Conservation (phyloP, 2,113 vertebrate genomes). For the Osmerus mordax region DNA sequence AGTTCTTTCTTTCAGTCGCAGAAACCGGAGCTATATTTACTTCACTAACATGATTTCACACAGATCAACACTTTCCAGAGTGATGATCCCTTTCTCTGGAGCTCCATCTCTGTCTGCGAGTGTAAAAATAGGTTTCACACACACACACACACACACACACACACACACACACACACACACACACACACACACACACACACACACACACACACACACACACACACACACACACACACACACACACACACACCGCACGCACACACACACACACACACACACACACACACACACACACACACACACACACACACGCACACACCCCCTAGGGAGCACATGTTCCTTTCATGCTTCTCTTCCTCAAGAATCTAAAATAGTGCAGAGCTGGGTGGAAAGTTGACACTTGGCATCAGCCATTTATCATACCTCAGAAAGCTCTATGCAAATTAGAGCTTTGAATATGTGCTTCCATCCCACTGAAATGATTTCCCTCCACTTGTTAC, state of each 20-base stretch:
- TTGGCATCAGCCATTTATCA: neutral
- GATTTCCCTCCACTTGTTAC: no score
- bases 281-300: no score
- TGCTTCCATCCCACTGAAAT: no score
- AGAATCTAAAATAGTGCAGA: slow-evolving; percentile 5
- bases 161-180: no score
- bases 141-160: neutral
- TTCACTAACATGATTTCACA: slow-evolving; percentile 25
- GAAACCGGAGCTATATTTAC: slow-evolving; percentile 27
- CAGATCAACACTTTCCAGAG: slow-evolving; percentile 15
- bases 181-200: neutral
- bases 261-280: neutral
- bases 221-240: neutral
- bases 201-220: no score
- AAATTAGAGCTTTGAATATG: neutral
- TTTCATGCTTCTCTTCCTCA: neutral
- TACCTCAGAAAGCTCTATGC: neutral
- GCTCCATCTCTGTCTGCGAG: slow-evolving; percentile 10
- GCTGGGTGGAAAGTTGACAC: neutral
- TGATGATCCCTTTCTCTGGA: slow-evolving; percentile 24
- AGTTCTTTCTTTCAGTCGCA: slow-evolving; percentile 21
- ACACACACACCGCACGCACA: no score
- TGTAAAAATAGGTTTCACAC: slow-evolving; percentile 31
- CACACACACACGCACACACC: no score
- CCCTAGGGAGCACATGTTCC: slow-evolving; percentile 12